These are phyloP conservation scores for Pogonocichla stellata DNA, from an alignment of 2,113 vertebrate species.

Conservation along the genomic window DNA sequence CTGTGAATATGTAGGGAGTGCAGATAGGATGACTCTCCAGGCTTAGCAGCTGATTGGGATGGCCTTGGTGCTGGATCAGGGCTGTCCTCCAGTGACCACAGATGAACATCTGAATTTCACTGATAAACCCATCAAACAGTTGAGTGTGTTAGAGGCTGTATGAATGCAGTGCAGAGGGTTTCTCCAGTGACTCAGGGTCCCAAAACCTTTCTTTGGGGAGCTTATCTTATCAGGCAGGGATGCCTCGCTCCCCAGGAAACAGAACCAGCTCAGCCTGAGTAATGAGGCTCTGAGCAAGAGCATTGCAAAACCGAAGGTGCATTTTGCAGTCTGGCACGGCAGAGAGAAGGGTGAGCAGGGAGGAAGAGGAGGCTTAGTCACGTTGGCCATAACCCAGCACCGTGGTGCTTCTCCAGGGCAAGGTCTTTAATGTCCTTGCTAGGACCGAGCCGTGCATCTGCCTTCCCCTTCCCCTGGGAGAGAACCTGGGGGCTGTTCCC, in stretches of 20 bases:
- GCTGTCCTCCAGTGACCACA: neutral
- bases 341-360: neutral
- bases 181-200: slow-evolving; percentile 61
- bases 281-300: slow-evolving; percentile 40
- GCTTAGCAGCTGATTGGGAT: slow-evolving; percentile 34
- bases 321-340: slow-evolving; percentile 4
- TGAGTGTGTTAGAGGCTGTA: slow-evolving; percentile 41
- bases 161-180: slow-evolving; percentile 2
- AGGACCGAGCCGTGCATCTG: neutral
- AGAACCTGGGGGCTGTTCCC: slow-evolving; percentile 52
- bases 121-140: slow-evolving; percentile 54
- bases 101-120: slow-evolving; percentile 12
- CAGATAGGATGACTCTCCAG: neutral
- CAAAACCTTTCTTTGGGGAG: slow-evolving; percentile 51
- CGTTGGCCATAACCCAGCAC: neutral
- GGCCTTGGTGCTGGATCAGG: slow-evolving; percentile 56
- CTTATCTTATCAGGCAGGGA: slow-evolving; percentile 69
- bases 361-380: slow-evolving; percentile 53
- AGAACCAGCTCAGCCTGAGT: slow-evolving; percentile 50
- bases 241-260: slow-evolving; percentile 9
- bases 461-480: neutral
- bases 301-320: slow-evolving; percentile 52
- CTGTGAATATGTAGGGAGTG: neutral
- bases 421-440: slow-evolving; percentile 4
- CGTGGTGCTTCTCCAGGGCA: neutral